Percentiles rank a stretch among this genome's conserved stretches.
Evolutionary conservation across 2,888 invertebrate genomes (phyloP).

Genomic region (Corythucha ciliata): DNA sequence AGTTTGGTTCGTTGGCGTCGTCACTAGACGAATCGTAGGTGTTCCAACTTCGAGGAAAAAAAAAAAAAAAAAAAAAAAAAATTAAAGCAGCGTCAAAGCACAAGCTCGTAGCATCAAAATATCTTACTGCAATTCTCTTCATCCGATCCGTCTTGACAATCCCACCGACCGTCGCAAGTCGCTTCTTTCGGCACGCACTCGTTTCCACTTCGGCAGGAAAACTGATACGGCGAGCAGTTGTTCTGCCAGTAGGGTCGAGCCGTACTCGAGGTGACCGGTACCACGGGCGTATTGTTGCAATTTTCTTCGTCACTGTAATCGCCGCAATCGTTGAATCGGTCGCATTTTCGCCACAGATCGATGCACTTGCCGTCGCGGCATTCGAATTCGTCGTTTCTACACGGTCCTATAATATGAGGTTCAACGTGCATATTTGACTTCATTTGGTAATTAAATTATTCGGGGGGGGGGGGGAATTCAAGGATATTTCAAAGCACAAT

Average conservation of each 20-base stretch:
- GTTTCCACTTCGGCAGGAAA: slow-evolving; percentile 3
- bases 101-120: too few species aligned
- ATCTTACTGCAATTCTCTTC: slow-evolving; percentile 51
- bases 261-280: neutral
- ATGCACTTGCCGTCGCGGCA: slow-evolving; percentile 18
- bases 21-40: slow-evolving; percentile 53
- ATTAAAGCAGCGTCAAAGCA: too few species aligned
- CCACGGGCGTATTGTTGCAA: neutral
- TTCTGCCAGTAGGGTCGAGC: neutral
- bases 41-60: slow-evolving; percentile 37
- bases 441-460: too few species aligned
- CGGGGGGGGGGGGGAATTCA: too few species aligned
- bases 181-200: slow-evolving; percentile 17
- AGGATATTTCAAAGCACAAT: too few species aligned
- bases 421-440: too few species aligned
- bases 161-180: slow-evolving; percentile 37
- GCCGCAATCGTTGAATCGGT: neutral
- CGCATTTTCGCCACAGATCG: neutral
- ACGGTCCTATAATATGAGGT: slow-evolving; percentile 2
- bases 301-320: slow-evolving; percentile 8
- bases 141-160: slow-evolving; percentile 57
- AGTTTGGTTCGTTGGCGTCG: slow-evolving; percentile 65
- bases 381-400: slow-evolving; percentile 11
- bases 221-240: neutral
- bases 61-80: slow-evolving; percentile 34